Evolutionary conservation across 2,888 invertebrate species (phyloP).

Genomic region (Xanthia togata): DNA sequence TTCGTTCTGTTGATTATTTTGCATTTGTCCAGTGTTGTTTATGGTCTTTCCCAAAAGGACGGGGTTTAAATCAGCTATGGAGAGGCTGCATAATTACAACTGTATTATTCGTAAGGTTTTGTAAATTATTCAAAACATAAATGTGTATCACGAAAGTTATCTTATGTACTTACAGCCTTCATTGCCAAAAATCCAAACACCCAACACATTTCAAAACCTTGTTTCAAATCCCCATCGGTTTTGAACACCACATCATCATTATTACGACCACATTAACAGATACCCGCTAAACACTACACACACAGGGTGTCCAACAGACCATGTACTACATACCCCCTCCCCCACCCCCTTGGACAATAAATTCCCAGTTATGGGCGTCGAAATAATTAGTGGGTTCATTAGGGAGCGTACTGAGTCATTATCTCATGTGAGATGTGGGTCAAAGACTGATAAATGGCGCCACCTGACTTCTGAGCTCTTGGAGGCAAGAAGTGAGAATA

Average conservation of each 20-base stretch:
- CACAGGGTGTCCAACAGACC: slow-evolving; percentile 40
- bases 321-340: slow-evolving; percentile 31
- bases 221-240: background rate
- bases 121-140: background rate
- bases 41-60: no score
- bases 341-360: slow-evolving; percentile 60
- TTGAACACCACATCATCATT: slow-evolving; percentile 30
- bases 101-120: no score
- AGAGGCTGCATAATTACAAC: background rate
- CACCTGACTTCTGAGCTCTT: slow-evolving; percentile 20
- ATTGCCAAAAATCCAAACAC: background rate
- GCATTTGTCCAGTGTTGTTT: background rate
- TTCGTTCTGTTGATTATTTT: background rate
- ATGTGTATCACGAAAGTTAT: no score
- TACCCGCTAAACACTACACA: slow-evolving; percentile 57
- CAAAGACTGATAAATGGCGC: slow-evolving; percentile 41
- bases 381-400: slow-evolving; percentile 75
- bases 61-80: background rate
- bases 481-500: background rate
- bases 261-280: slow-evolving; percentile 42
- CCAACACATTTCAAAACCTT: background rate
- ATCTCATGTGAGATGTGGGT: slow-evolving; percentile 51
- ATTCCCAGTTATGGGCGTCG: slow-evolving; percentile 69
- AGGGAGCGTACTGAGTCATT: slow-evolving; percentile 64
- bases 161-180: background rate